Base-by-base conservation (phyloP, 1,140 invertebrate genomes). In the Lepidostoma basale region DNA sequence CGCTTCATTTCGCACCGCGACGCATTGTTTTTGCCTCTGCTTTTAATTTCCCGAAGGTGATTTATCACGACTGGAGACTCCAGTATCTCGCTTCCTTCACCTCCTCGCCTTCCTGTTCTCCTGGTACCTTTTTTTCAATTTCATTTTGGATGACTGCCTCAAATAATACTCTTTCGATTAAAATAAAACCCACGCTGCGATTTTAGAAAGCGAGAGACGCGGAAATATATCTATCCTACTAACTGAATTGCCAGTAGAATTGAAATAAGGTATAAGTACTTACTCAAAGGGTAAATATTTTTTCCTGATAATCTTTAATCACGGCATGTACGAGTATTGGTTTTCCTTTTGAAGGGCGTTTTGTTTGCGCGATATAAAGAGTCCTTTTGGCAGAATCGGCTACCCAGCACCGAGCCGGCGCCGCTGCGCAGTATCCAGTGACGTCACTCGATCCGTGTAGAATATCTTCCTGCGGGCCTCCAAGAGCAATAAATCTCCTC, bases 41-140 rank as follows among this genome's bases (percentile, higher is more conserved):
- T 72, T 72, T 72, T 72, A 72, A 72, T 72, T 72, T 72, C 70
- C 70, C 70, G 70, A 72, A 72, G 70, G 70, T 72, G 67, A 72
- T 72, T 72, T 72, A 72, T 72, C 70, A 72, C 70, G 40, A 68
- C 70, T 68, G 70, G 67, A 72, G 70, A 68, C 70, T 68, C 30
- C 64, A 44, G 70, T 72, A 72, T 72, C 70, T 72, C 70, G 62
- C 67, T 69, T 72, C 70, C 70, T 69, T 67, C 69, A 63, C 45
- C 14, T 5, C 30, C 16, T 20, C 1, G 22, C 65, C 36, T 28
- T 39, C 56, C 42, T 67, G 45, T 18, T 10, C 22, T 30, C 63
- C 52, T 28, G 63, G 52, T 62, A 49, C 54, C 54, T 14, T 67
- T 62, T 67, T 72, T 69, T 69, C 70, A 69, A 72, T 72, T 72